These are phyloP conservation scores for Dicyrtoma fusca DNA, from an alignment of 2,888 invertebrate genomes.

Conservation along the genomic window DNA sequence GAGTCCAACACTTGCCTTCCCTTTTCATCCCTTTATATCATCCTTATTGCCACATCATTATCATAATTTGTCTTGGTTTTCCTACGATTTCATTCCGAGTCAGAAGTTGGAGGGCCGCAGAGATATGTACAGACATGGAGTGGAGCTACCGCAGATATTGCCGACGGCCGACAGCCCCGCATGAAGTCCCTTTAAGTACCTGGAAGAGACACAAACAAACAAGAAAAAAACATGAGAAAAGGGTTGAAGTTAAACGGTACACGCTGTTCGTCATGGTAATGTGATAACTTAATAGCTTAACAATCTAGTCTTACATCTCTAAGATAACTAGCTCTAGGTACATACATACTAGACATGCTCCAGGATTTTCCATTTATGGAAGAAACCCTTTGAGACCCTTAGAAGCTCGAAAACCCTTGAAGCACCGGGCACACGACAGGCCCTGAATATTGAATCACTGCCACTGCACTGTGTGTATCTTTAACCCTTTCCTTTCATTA, in stretches of 20 bases:
- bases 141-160: too few species aligned
- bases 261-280: background rate
- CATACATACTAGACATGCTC: background rate
- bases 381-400: too few species aligned
- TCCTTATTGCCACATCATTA: background rate
- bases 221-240: background rate
- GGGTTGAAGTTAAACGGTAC: constrained; percentile 3
- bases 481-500: background rate
- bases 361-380: background rate
- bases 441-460: too few species aligned
- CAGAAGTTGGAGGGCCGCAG: background rate
- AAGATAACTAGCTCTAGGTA: background rate
- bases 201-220: background rate
- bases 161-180: too few species aligned
- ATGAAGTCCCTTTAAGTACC: constrained; percentile 1
- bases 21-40: background rate
- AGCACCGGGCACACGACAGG: too few species aligned
- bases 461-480: background rate
- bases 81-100: background rate
- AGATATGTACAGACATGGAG: too few species aligned
- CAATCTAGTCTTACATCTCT: too few species aligned
- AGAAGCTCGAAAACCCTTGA: too few species aligned
- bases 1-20: background rate
- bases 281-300: background rate
- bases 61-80: background rate